Percentiles rank a stretch among this genome's conserved stretches.
Conservation (phyloP, 1,140 invertebrate genomes). For the Oryctes rhinoceros region DNA sequence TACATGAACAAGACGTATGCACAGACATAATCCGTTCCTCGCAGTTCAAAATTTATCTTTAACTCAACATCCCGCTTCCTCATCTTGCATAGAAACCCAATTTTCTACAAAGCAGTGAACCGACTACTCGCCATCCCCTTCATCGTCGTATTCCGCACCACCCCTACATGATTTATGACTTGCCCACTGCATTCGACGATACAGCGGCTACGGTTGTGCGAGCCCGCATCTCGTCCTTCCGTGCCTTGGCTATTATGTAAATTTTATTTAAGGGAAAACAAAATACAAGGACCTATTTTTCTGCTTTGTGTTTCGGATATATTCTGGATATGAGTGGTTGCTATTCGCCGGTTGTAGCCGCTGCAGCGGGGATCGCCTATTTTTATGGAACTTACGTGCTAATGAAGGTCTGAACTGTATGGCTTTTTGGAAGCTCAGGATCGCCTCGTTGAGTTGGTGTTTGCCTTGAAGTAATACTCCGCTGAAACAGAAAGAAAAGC, state of each 20-base stretch:
- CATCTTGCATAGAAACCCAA: conserved; percentile 9
- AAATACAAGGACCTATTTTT: conserved; percentile 34
- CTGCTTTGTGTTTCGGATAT: conserved; percentile 11
- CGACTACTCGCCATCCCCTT: background rate
- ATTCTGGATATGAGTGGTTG: conserved; percentile 4
- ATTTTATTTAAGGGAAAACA: conserved; percentile 33
- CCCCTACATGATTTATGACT: conserved; percentile 24
- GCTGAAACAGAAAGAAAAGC: conserved; percentile 71
- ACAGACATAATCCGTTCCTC: background rate
- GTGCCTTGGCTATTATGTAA: conserved; percentile 27
- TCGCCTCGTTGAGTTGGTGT: conserved; percentile 86
- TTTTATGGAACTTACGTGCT: conserved; percentile 79
- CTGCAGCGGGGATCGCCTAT: background rate
- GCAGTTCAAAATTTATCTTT: background rate
- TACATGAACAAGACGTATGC: background rate
- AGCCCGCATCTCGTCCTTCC: background rate
- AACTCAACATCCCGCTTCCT: background rate
- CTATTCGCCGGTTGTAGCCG: background rate
- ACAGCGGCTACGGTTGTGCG: background rate
- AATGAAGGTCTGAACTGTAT: conserved; percentile 93
- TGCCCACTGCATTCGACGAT: conserved; percentile 7
- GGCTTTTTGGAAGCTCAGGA: conserved; percentile 90
- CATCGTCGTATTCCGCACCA: background rate
- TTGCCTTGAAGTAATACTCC: conserved; percentile 93
- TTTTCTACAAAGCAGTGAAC: conserved; percentile 17